These are phyloP conservation scores for Pongo abelii DNA, from an alignment of 2,113 vertebrate species.

Conservation along the genomic window DNA sequence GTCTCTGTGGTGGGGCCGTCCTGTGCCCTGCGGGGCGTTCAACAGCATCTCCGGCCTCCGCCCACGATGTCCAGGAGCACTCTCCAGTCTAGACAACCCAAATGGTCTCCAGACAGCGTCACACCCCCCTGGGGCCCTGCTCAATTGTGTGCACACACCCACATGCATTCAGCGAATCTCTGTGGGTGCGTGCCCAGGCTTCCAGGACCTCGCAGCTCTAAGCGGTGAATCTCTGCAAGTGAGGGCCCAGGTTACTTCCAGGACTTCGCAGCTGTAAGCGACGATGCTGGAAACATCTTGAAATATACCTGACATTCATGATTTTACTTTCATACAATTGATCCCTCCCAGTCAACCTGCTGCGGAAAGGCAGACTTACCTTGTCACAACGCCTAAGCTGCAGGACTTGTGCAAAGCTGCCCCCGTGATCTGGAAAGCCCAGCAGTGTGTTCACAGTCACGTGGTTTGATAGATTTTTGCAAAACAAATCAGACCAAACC, in stretches of 20 bases:
- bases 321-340: fast-evolving
- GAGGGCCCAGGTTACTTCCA: background rate
- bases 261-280: fast-evolving
- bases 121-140: fast-evolving
- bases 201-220: background rate
- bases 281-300: fast-evolving
- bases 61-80: background rate
- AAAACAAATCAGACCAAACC: background rate
- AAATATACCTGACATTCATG: fast-evolving
- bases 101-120: fast-evolving
- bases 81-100: background rate
- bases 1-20: fast-evolving
- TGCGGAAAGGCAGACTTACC: fast-evolving
- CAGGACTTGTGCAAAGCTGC: fast-evolving
- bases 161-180: fast-evolving
- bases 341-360: fast-evolving
- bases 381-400: fast-evolving
- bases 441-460: background rate
- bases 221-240: too few relatives aligned
- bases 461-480: fast-evolving
- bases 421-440: background rate
- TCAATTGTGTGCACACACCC: fast-evolving
- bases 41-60: fast-evolving
- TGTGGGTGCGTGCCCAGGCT: fast-evolving
- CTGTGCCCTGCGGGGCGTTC: fast-evolving